Percentiles rank a stretch among this genome's conserved stretches.
These are phyloP conservation scores for Papilio xuthus DNA, from an alignment of 1,140 invertebrate species.

Conservation along the genomic window DNA sequence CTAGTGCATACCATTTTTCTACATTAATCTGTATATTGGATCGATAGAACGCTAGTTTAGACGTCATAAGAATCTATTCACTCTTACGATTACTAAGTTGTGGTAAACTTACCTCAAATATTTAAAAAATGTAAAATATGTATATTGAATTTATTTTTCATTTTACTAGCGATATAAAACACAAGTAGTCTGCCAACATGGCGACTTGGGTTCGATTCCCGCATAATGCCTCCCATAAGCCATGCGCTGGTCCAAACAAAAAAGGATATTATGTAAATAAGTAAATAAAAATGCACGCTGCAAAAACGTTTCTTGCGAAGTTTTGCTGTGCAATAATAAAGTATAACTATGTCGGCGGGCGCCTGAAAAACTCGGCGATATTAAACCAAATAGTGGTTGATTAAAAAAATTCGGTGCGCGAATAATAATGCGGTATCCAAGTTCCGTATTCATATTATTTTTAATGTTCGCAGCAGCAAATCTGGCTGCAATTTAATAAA, in stretches of 20 bases:
- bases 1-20: too few relatives aligned
- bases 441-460: slow-evolving; percentile 42
- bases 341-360: slow-evolving; percentile 51
- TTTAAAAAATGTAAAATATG: background rate
- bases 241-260: slow-evolving; percentile 42
- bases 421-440: background rate
- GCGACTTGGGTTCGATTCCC: slow-evolving; percentile 40
- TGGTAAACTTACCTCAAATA: background rate
- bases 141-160: background rate
- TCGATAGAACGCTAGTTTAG: too few relatives aligned
- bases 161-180: background rate
- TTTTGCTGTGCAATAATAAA: slow-evolving; percentile 57
- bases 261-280: slow-evolving; percentile 60
- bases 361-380: slow-evolving; percentile 51
- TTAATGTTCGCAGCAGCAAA: background rate
- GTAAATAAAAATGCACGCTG: slow-evolving; percentile 58
- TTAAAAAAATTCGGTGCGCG: slow-evolving; percentile 47
- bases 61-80: too few relatives aligned
- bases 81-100: too few relatives aligned
- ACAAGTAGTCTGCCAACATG: slow-evolving; percentile 21
- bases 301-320: slow-evolving; percentile 48
- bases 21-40: too few relatives aligned
- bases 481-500: background rate
- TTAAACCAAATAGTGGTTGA: slow-evolving; percentile 54
- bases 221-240: slow-evolving; percentile 35